Percentiles rank a stretch among this genome's conserved stretches.
Evolutionary conservation across 2,888 invertebrate species (phyloP).

Genomic region (Mactromeris polynyma): DNA sequence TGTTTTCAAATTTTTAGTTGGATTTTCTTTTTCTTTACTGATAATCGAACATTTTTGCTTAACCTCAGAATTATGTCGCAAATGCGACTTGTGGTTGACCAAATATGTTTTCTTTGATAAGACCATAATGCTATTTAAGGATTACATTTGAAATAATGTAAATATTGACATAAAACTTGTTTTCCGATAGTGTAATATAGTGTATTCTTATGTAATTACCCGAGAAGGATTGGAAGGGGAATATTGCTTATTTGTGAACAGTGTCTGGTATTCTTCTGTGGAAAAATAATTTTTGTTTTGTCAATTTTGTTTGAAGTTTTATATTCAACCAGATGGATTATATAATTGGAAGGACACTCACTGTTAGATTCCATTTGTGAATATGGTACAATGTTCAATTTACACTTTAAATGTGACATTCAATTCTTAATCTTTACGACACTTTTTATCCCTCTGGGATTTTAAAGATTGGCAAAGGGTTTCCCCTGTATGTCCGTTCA

Average conservation of each 20-base stretch:
- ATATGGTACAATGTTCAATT: too few species aligned
- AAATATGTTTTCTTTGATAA: constrained; percentile 11
- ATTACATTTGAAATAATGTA: constrained; percentile 30
- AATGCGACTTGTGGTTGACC: neutral
- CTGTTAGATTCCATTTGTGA: too few species aligned
- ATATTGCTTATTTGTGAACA: neutral
- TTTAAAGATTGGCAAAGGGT: too few species aligned
- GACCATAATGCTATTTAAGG: constrained; percentile 12
- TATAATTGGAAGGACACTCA: neutral
- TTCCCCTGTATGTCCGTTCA: too few species aligned
- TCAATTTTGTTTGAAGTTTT: too few species aligned
- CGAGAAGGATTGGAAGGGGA: neutral
- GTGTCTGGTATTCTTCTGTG: neutral
- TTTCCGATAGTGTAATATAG: neutral
- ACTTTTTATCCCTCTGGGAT: too few species aligned
- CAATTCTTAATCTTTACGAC: too few species aligned
- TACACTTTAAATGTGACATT: too few species aligned
- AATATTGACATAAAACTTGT: constrained; percentile 24
- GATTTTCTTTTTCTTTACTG: neutral
- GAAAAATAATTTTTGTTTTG: neutral
- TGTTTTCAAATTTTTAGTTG: neutral
- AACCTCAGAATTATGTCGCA: constrained; percentile 1
- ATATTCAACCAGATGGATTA: neutral
- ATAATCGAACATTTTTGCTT: neutral
- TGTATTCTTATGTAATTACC: constrained; percentile 2